phyloP scores from a whole-genome alignment of 2,113 vertebrate species.

The Capreolus pygargus region DNA sequence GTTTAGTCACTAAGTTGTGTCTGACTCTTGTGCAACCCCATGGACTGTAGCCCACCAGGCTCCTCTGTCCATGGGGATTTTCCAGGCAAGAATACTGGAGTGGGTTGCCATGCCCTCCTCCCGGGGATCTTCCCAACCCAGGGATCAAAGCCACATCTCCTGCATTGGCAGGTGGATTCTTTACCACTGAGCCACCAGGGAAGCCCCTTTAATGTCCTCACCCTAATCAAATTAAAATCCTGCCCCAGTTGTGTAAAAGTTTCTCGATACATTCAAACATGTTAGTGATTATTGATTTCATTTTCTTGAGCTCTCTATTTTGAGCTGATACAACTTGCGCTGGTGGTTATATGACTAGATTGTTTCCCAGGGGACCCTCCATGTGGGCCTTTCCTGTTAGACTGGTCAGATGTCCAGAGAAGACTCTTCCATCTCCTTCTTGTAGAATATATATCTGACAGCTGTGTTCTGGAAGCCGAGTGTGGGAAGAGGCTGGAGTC shows the following conservation, averaged over 20 bases:
- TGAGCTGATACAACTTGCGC: too few species aligned
- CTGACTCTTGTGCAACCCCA: not conserved
- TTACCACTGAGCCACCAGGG: not conserved
- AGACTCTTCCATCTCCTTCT: not conserved
- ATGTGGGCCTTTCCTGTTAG: not conserved
- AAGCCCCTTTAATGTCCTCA: not conserved
- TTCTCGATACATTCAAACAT: not conserved
- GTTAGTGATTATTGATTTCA: not conserved
- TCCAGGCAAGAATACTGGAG: not conserved
- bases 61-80: not conserved
- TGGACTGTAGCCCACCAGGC: not conserved
- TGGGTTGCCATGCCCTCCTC: not conserved
- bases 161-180: not conserved
- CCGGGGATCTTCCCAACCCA: not conserved
- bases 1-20: not conserved
- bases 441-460: not conserved
- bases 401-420: not conserved
- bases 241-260: not conserved
- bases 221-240: not conserved
- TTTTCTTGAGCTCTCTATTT: not conserved
- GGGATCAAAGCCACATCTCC: not conserved
- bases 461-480: not conserved
- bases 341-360: not conserved
- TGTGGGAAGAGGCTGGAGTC: not conserved
- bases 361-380: not conserved